Evolutionary conservation across 2,888 invertebrate genomes (phyloP), one percentile per base, ranked within the genome.

Genomic region (Leptopilina drosophilae): DNA sequence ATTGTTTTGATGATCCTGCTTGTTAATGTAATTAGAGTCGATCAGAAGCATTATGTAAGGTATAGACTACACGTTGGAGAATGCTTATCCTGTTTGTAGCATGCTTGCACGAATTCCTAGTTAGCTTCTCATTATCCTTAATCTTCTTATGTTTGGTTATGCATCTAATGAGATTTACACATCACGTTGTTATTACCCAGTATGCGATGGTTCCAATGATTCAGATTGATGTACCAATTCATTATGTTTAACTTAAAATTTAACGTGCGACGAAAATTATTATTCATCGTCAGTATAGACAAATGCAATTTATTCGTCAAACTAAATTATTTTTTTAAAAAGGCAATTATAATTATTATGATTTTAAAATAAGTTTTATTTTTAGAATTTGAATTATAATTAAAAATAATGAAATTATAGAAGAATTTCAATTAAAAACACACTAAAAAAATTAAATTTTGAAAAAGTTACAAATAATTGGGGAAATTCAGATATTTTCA

Each of bases 51-150:
- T 73, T 73, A 73, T 73, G 73, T 73, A 73, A 73, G 53, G 56
- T 73, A 73, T 20, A 14, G 9, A 62, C 49, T 62, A 73, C 56
- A 56, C 53, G 73, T 14, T 56, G 26, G 73, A 53, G 73, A 56
- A 73, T 56, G 73, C 73, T 73, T 73, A 73, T 73, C 53, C 73
- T 56, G 26, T 73, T 49, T 73, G 73, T 73, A 73, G 81, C 80
- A 82, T 82, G 84, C 81, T 77, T 77, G 82, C 78, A 77, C 78
- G 80, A 86, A 84, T 82, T 83, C 82, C 80, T 64, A 56, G 53
- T 73, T 73, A 73, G 82, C 84, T 85, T 84, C 77, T 80, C 82
- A 79, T 82, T 82, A 81, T 85, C 81, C 79, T 64, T 40, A 78
- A 65, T 80, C 69, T 69, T 62, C 66, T 67, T 66, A 64, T 76